phyloP scores from a whole-genome alignment of 2,888 invertebrate genomes.

The Conistra vaccinii region DNA sequence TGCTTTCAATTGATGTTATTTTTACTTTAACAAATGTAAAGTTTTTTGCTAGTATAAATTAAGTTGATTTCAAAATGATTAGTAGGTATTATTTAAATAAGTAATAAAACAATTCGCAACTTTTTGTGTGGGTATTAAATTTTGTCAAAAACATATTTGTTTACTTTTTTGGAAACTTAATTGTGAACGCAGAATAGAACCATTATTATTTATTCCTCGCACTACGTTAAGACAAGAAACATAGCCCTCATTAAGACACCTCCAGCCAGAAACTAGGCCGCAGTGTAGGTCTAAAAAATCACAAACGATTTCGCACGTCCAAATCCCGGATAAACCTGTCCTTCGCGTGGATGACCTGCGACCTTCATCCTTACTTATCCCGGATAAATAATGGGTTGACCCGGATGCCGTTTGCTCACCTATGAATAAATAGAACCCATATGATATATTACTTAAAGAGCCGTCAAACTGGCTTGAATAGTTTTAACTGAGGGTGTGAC shows the following conservation, averaged over 20 bases:
- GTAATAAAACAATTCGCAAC: background rate
- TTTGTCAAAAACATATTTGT: background rate
- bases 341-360: slow-evolving; percentile 59
- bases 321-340: slow-evolving; percentile 62
- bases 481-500: slow-evolving; percentile 29
- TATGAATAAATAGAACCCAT: slow-evolving; percentile 66
- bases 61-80: background rate
- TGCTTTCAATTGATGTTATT: background rate
- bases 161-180: background rate
- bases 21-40: background rate
- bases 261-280: slow-evolving; percentile 11
- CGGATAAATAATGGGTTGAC: slow-evolving; percentile 66
- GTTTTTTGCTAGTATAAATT: background rate
- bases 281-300: slow-evolving; percentile 48
- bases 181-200: background rate
- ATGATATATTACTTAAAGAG: slow-evolving; percentile 59
- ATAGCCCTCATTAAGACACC: slow-evolving; percentile 9
- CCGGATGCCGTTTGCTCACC: slow-evolving; percentile 54
- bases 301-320: slow-evolving; percentile 50
- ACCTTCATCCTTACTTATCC: slow-evolving; percentile 63
- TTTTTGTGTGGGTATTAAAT: background rate
- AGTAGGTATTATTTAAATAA: background rate
- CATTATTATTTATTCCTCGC: background rate
- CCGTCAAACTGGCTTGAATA: slow-evolving; percentile 57
- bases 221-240: slow-evolving; percentile 21